These are phyloP conservation scores for Meloidogyne exigua DNA, from an alignment of 1,140 invertebrate genomes.

Conservation along the genomic window DNA sequence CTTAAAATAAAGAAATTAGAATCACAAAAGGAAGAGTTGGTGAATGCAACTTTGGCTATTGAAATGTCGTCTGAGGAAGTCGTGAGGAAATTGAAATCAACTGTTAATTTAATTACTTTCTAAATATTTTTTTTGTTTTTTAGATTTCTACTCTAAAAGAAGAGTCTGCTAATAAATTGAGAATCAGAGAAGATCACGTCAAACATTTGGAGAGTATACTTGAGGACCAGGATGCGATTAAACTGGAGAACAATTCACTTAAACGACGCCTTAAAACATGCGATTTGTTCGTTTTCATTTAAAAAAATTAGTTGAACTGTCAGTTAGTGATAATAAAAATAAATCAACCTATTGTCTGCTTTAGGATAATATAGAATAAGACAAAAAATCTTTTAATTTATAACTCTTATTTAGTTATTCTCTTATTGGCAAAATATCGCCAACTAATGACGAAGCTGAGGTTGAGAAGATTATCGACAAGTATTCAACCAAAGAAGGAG, in stretches of 20 bases:
- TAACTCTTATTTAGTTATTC: constrained; percentile 10
- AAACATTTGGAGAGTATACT: constrained; percentile 17
- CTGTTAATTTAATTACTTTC: background rate
- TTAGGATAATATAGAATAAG: no score
- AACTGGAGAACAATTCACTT: background rate
- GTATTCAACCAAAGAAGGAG: constrained; percentile 21
- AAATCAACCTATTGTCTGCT: no score
- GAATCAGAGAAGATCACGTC: constrained; percentile 13
- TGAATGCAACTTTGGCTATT: no score
- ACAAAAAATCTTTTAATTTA: no score
- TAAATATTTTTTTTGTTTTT: background rate
- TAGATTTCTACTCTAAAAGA: background rate
- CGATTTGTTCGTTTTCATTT: constrained; percentile 28
- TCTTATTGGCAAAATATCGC: background rate
- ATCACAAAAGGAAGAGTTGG: background rate
- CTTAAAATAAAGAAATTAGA: background rate
- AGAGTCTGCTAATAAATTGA: background rate
- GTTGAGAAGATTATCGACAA: constrained; percentile 17
- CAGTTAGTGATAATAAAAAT: no score
- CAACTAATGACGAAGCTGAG: constrained; percentile 5
- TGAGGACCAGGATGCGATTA: constrained; percentile 12
- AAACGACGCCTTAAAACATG: constrained; percentile 20
- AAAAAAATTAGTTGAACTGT: no score
- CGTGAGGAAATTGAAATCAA: background rate
- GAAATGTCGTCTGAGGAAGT: background rate